Conservation (phyloP, 2,113 vertebrate species). For the Coryphaenoides rupestris region DNA sequence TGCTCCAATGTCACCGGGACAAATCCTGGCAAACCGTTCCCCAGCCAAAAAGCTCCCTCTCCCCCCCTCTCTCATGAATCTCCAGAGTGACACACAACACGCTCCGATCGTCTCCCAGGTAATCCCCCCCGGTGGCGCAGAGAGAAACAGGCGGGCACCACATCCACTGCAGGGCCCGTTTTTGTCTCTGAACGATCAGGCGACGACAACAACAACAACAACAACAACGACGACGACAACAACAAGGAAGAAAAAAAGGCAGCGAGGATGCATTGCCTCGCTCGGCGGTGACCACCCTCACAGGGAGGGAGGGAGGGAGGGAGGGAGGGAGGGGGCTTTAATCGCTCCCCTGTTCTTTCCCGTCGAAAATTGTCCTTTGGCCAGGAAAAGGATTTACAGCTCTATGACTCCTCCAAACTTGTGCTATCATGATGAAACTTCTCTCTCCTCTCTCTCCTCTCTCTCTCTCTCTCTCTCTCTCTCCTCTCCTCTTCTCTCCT, state of each 20-base stretch:
- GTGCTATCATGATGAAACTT: conserved; percentile 9
- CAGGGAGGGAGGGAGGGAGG: no score
- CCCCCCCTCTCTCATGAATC: no score
- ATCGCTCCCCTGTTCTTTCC: conserved; percentile 9
- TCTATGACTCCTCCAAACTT: conserved; percentile 9
- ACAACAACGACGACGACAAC: not conserved
- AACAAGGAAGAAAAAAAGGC: not conserved
- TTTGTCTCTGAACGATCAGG: no score
- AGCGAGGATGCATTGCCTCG: not conserved
- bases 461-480: conserved; percentile 22
- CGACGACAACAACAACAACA: no score
- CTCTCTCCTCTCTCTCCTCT: not conserved
- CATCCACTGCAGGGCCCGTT: no score
- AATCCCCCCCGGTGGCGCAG: no score
- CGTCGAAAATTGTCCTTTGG: conserved; percentile 13
- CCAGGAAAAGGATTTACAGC: conserved; percentile 7
- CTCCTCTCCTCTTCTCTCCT: no score
- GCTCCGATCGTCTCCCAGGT: no score
- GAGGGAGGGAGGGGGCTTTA: conserved; percentile 12
- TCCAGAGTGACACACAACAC: not conserved
- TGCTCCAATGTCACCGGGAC: no score
- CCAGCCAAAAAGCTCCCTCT: no score
- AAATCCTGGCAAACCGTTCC: no score
- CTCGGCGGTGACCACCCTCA: conserved; percentile 6
- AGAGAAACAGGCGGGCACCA: no score